Evolutionary conservation across 1,140 invertebrate genomes (phyloP), one percentile per base, ranked within the genome.

Genomic region (Drosophila bocqueti): DNA sequence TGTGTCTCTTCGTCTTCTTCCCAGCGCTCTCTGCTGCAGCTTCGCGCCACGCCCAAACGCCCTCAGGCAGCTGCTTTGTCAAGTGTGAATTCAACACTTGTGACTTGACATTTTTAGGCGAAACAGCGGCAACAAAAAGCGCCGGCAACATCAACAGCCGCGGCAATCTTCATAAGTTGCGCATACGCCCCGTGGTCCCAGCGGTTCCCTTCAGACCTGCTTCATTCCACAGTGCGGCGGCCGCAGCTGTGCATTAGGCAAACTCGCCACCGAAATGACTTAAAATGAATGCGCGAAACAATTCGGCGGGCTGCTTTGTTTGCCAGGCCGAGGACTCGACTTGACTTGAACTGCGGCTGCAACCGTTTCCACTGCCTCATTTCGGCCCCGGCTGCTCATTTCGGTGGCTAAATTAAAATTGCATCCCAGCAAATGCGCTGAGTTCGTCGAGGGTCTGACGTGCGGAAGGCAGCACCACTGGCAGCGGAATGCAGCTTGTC

Each of bases 1-100:
- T 45, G 64, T 24, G 13, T 49, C 46, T 47, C 21, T 24, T 10
- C 46, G 36, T 46, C 47, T 47, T 18, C 52, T 50, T 11, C 29
- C 34, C 34, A 4, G 34, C 43, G 38, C 71, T 21, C 6, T 7
- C 42, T 43, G 38, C 71, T 31, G 69, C 71, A 79, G 59, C 55
- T 77, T 61, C 26, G 47, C 72, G 50, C 71, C 75, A 81, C 73
- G 50, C 74, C 64, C 52, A 61, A 66, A 68, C 69, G 58, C 65
- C 60, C 65, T 58, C 59, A 40, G 55, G 57, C 71, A 57, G 66
- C 78, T 85, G 84, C 81, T 85, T 90, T 90, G 85, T 89, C 85
- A 85, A 89, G 85, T 89, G 85, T 82, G 85, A 89, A 89, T 89
- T 90, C 85, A 89, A 89, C 85, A 89, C 85, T 89, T 89, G 85